A percentile compares a stretch with the other conserved stretches of the same genome.
Evolutionary conservation across 2,797 vertebrate genomes (phyloP).

Genomic region (Heliangelus exortis): DNA sequence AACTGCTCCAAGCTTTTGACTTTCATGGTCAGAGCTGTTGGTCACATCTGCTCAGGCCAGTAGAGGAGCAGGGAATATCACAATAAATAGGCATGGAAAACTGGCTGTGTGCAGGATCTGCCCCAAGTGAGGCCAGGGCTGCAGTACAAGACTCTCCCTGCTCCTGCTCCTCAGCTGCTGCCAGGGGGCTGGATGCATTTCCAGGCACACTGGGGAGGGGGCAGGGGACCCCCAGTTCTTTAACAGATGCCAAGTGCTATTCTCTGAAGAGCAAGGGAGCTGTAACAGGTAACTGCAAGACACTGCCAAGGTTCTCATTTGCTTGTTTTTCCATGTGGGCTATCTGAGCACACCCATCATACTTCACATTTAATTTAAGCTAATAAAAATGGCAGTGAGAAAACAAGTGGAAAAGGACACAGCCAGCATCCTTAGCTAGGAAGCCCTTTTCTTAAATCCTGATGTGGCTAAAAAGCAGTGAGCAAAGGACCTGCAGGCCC

Average conservation of each 20-base stretch:
- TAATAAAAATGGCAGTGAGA: not conserved
- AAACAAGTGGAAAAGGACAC: not conserved
- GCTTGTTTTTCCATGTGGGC: not conserved
- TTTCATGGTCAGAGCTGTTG: fast-evolving
- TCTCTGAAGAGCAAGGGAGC: not conserved
- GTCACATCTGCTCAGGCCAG: not conserved
- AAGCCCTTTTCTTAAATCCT: not conserved
- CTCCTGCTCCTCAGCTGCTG: not conserved
- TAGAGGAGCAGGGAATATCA: not conserved
- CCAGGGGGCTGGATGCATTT: fast-evolving
- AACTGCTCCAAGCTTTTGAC: not conserved
- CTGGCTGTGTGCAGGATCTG: fast-evolving
- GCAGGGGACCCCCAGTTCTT: too few relatives aligned
- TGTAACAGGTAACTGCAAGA: fast-evolving
- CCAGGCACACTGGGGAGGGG: fast-evolving
- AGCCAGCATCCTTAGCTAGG: not conserved
- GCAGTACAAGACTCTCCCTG: not conserved
- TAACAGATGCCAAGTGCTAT: fast-evolving
- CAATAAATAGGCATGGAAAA: fast-evolving
- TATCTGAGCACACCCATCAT: fast-evolving
- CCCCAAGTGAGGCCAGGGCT: not conserved
- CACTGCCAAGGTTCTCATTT: not conserved
- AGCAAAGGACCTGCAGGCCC: not conserved
- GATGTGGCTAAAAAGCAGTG: not conserved
- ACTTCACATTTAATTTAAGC: fast-evolving